Base-by-base conservation (phyloP, 2,888 invertebrate genomes). In the Drosophila cognata region DNA sequence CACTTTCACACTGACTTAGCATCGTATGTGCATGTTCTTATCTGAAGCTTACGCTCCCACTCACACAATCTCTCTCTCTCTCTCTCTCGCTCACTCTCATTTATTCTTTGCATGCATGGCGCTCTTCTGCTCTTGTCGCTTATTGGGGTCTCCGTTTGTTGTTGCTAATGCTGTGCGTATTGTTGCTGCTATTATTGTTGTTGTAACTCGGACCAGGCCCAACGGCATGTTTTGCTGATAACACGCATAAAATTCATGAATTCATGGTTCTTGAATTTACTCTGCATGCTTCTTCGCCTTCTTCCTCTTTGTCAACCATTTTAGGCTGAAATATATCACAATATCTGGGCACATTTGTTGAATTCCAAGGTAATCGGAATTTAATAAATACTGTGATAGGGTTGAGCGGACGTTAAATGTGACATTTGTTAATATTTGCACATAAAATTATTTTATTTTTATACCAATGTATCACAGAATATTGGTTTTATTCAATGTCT, bases 201-300 rank as follows among this genome's bases (percentile, higher is more conserved):
- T 48, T 58, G 41, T 33, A 41, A 57, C 41, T 84, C 57, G 60
- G 55, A 58, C 52, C 36, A 51, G 55, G 62, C 62, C 71, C 82
- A 67, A 61, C 64, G 79, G 80, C 85, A 74, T 89, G 85, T 78
- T 88, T 76, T 67, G 63, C 88, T 88, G 84, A 85, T 85, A 85
- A 71, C 86, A 89, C 88, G 89, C 88, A 85, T 80, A 41, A 80
- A 85, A 85, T 84, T 84, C 89, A 89, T 89, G 88, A 88, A 84
- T 89, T 89, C 83, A 75, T 71, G 43, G 48, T 46, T 52, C 53
- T 70, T 52, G 72, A 67, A 71, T 78, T 81, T 71, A 62, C 75
- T 61, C 74, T 57, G 68, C 33, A 35, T 55, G 59, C 41, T 51
- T 35, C 53, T 81, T 41, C 29, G 28, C 10, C 18, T 38, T 16